Evolutionary conservation across 2,888 invertebrate species (phyloP).

Genomic region (Cantharis flavilabris): DNA sequence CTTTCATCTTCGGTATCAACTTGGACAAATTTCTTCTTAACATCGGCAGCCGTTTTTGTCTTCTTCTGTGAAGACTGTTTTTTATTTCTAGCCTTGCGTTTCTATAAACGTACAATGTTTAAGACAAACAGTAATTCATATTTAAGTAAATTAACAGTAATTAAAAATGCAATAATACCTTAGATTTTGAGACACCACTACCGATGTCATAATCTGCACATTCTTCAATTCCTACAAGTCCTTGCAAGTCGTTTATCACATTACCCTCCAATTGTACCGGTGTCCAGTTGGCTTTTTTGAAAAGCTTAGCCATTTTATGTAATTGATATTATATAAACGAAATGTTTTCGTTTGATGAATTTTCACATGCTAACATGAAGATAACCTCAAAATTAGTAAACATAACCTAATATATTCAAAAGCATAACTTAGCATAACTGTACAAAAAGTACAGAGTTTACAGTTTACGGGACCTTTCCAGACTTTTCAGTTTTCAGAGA

Average conservation of each 20-base stretch:
- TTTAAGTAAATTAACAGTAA: conserved; percentile 32
- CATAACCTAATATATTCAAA: not conserved
- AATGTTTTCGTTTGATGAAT: not conserved
- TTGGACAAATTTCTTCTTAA: not conserved
- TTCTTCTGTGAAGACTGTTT: not conserved
- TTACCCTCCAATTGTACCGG: conserved; percentile 67
- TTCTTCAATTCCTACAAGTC: conserved; percentile 79
- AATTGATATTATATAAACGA: too few species aligned
- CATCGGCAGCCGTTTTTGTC: not conserved
- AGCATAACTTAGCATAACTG: too few species aligned
- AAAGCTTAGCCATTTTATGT: not conserved
- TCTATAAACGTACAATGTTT: too few species aligned
- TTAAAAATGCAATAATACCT: conserved; percentile 36
- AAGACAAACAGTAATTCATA: not conserved
- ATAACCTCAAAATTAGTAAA: not conserved
- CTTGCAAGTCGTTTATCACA: conserved; percentile 62
- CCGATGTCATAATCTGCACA: conserved; percentile 69
- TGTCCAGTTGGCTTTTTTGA: conserved; percentile 60
- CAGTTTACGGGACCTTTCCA: too few species aligned
- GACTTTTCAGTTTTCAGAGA: too few species aligned
- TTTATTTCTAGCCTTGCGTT: not conserved
- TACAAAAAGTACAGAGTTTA: too few species aligned
- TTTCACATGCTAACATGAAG: not conserved
- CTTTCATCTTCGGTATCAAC: not conserved
- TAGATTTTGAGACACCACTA: conserved; percentile 52